These are phyloP conservation scores for Zosterops japonicus DNA, from an alignment of 2,113 vertebrate species.

Conservation along the genomic window DNA sequence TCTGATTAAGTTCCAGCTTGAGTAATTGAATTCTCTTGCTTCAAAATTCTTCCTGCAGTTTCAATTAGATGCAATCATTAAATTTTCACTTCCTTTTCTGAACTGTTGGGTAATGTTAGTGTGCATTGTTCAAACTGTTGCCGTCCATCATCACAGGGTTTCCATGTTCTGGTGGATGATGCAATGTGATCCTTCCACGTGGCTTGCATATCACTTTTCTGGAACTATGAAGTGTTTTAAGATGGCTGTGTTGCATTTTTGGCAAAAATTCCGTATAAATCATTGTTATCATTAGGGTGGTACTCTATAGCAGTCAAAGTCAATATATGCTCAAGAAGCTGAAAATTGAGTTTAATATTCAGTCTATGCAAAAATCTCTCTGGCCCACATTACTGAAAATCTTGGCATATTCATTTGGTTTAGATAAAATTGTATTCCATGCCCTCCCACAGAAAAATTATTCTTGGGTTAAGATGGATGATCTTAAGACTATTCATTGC, in stretches of 20 bases:
- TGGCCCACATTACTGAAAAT: not conserved
- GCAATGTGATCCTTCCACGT: not conserved
- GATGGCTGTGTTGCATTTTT: not conserved
- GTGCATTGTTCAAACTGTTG: constrained; percentile 21
- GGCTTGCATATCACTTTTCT: not conserved
- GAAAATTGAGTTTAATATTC: not conserved
- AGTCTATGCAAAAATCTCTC: not conserved
- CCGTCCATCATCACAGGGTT: not conserved
- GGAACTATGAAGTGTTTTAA: not conserved
- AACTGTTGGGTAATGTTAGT: not conserved
- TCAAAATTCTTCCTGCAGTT: constrained; percentile 25
- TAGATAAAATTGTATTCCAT: not conserved
- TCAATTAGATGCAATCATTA: constrained; percentile 36
- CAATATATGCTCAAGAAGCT: not conserved
- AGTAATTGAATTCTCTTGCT: constrained; percentile 10
- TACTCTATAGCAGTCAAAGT: not conserved
- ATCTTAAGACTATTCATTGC: not conserved
- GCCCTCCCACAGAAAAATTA: not conserved
- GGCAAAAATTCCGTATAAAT: not conserved
- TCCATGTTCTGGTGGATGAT: not conserved
- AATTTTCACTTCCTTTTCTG: constrained; percentile 61
- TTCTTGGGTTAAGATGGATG: not conserved
- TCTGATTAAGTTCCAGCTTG: not conserved
- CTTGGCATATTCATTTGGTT: not conserved
- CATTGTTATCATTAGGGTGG: not conserved